These are phyloP conservation scores for Aegotheles bennettii DNA, from an alignment of 2,113 vertebrate species.

Conservation along the genomic window DNA sequence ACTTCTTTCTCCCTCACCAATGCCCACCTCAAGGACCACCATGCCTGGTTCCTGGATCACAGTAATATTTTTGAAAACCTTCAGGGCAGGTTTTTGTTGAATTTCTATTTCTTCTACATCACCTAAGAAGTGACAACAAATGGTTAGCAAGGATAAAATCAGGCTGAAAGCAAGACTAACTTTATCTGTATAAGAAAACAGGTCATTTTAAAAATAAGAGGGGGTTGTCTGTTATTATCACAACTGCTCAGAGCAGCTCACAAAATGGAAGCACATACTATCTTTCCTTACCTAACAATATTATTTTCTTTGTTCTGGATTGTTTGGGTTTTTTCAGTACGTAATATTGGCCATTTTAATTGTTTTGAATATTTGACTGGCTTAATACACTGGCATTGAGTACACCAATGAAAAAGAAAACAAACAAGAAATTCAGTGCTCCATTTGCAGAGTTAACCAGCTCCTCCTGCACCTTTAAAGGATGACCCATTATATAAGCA, in stretches of 20 bases:
- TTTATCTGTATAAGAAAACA: background rate
- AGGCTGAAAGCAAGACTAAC: background rate
- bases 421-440: background rate
- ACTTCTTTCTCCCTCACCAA: background rate
- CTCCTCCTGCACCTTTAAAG: background rate
- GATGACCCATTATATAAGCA: background rate
- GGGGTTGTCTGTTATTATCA: background rate
- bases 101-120: slow-evolving; percentile 95
- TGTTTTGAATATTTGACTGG: background rate
- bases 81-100: slow-evolving; percentile 87
- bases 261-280: background rate
- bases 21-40: slow-evolving; percentile 90
- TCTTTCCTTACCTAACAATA: background rate
- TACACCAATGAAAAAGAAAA: background rate
- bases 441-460: background rate
- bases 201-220: background rate
- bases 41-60: slow-evolving; percentile 89
- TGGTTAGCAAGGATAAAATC: background rate
- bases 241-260: background rate
- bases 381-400: background rate
- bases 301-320: background rate
- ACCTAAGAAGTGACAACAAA: slow-evolving; percentile 70
- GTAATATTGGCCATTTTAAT: background rate
- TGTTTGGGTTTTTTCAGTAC: background rate
- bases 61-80: slow-evolving; percentile 90